Percentiles rank a stretch among this genome's conserved stretches.
These are phyloP conservation scores for Himalopsyche anomala DNA, from an alignment of 2,888 invertebrate genomes.

Conservation along the genomic window DNA sequence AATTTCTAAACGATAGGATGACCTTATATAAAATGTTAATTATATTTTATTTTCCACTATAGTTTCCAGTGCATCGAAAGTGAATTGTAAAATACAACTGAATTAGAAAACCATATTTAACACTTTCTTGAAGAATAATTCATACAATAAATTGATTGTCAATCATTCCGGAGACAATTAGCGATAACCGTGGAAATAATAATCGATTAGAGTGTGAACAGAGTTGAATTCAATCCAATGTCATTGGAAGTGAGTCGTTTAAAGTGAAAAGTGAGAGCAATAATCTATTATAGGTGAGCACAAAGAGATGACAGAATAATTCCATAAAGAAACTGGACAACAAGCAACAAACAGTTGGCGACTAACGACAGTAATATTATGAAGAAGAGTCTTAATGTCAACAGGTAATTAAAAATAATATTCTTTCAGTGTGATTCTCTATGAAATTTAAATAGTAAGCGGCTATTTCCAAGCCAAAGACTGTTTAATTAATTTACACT, in stretches of 20 bases:
- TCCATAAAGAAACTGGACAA: too few species aligned
- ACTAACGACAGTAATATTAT: not conserved
- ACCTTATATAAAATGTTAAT: not conserved
- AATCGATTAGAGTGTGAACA: not conserved
- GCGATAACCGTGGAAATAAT: not conserved
- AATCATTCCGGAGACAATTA: not conserved
- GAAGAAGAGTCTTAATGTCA: not conserved
- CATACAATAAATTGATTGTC: not conserved
- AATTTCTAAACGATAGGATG: too few species aligned
- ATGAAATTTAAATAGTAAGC: too few species aligned
- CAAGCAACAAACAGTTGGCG: too few species aligned
- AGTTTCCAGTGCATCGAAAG: not conserved
- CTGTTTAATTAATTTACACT: too few species aligned
- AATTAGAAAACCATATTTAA: not conserved
- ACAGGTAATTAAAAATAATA: not conserved
- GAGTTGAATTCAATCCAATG: not conserved
- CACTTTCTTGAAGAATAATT: not conserved
- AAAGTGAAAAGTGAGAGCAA: conserved; percentile 6
- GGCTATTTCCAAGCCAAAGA: too few species aligned
- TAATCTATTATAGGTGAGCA: not conserved
- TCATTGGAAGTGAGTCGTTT: not conserved
- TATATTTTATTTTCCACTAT: not conserved
- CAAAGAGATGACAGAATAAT: not conserved
- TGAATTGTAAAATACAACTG: not conserved
- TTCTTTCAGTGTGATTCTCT: too few species aligned